phyloP scores from a whole-genome alignment of 1,140 invertebrate species.

The Leptonema lineaticorne region DNA sequence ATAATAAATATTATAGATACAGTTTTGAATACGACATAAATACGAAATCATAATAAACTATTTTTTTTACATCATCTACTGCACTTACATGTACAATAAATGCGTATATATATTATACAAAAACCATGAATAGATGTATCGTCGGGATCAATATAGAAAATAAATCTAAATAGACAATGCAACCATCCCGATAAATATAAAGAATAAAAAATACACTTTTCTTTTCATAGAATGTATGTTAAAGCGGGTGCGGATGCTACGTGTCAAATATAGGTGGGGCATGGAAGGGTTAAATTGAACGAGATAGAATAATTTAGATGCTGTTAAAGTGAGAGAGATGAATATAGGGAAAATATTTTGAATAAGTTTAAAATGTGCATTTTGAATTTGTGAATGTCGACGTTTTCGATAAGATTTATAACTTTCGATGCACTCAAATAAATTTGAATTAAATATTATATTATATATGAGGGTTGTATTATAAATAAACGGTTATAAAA shows the following conservation, averaged over 20 bases:
- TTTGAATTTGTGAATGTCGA: neutral
- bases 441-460: too few species aligned
- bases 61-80: too few species aligned
- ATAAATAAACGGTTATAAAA: too few species aligned
- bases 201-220: constrained; percentile 22
- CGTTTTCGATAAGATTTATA: neutral
- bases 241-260: constrained; percentile 19
- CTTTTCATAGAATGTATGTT: neutral
- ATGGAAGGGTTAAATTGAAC: constrained; percentile 32
- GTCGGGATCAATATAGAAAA: constrained; percentile 30
- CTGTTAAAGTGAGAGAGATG: neutral
- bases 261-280: constrained; percentile 35
- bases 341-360: constrained; percentile 31
- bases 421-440: neutral
- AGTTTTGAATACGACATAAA: too few species aligned
- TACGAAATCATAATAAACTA: too few species aligned
- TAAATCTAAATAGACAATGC: constrained; percentile 41
- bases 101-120: too few species aligned
- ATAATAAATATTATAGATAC: too few species aligned
- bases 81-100: too few species aligned
- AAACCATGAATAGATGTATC: constrained; percentile 29
- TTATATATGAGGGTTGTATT: too few species aligned
- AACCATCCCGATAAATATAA: constrained; percentile 25
- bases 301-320: constrained; percentile 16
- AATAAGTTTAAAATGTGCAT: constrained; percentile 25